phyloP scores from a whole-genome alignment of 1,140 invertebrate genomes.

The Periplaneta americana region DNA sequence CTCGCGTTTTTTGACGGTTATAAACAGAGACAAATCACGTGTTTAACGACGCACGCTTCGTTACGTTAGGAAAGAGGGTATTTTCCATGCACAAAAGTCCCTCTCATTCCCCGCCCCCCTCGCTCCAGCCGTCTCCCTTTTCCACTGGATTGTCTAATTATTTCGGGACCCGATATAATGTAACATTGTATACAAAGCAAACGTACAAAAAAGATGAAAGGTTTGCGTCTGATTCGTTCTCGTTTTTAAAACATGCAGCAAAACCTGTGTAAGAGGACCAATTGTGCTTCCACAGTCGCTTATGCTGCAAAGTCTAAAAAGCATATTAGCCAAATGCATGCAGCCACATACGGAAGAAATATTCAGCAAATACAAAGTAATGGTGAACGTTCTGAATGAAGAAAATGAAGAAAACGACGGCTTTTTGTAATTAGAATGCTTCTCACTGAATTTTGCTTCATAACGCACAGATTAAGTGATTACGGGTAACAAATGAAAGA shows the following conservation, averaged over 20 bases:
- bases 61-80: not conserved
- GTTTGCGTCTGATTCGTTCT: not conserved
- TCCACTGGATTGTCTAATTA: not conserved
- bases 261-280: not conserved
- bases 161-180: not conserved
- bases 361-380: too few relatives aligned
- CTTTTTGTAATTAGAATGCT: too few relatives aligned
- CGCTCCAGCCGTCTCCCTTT: not conserved
- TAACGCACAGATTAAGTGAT: too few relatives aligned
- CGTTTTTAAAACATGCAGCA: not conserved
- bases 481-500: too few relatives aligned
- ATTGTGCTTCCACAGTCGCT: not conserved
- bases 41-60: not conserved
- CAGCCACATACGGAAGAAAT: too few relatives aligned
- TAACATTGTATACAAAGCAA: not conserved
- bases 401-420: too few relatives aligned
- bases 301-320: too few relatives aligned
- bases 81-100: not conserved
- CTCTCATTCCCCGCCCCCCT: not conserved
- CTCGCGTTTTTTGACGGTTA: not conserved
- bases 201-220: not conserved
- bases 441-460: too few relatives aligned
- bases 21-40: not conserved
- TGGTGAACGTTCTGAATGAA: too few relatives aligned
- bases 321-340: too few relatives aligned